These are phyloP conservation scores for Caenorhabditis briggsae DNA, from an alignment of 1,140 invertebrate species.

Conservation along the genomic window DNA sequence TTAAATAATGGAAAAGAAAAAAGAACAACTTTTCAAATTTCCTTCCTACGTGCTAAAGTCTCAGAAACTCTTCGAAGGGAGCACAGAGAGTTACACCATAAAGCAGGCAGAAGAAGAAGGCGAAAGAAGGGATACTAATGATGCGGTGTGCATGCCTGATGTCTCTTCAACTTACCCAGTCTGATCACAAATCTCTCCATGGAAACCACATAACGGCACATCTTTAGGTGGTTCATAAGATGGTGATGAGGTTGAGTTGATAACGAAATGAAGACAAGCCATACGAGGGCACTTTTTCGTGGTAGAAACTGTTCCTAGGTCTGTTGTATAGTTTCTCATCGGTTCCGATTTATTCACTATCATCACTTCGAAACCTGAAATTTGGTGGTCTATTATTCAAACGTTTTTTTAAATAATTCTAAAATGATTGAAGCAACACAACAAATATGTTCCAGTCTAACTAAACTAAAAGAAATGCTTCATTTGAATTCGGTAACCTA, in stretches of 20 bases:
- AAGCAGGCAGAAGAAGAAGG: slow-evolving; percentile 46
- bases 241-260: neutral
- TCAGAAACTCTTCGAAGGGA: neutral
- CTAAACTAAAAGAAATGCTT: neutral
- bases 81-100: neutral
- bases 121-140: slow-evolving; percentile 43
- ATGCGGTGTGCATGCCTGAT: slow-evolving; percentile 2
- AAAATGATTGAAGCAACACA: too few species aligned
- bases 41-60: neutral
- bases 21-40: neutral
- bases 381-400: neutral
- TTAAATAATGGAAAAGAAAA: neutral
- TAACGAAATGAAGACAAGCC: neutral
- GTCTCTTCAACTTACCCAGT: slow-evolving; percentile 52
- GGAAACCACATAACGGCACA: slow-evolving; percentile 63
- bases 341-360: neutral
- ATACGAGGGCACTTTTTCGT: neutral
- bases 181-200: slow-evolving; percentile 66
- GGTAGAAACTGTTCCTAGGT: neutral
- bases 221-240: slow-evolving; percentile 15
- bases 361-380: slow-evolving; percentile 5
- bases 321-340: neutral
- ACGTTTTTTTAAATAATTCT: too few species aligned
- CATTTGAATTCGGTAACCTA: too few species aligned
- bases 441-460: neutral